phyloP scores from a whole-genome alignment of 2,888 invertebrate species.

The Romanomermis culicivorax region DNA sequence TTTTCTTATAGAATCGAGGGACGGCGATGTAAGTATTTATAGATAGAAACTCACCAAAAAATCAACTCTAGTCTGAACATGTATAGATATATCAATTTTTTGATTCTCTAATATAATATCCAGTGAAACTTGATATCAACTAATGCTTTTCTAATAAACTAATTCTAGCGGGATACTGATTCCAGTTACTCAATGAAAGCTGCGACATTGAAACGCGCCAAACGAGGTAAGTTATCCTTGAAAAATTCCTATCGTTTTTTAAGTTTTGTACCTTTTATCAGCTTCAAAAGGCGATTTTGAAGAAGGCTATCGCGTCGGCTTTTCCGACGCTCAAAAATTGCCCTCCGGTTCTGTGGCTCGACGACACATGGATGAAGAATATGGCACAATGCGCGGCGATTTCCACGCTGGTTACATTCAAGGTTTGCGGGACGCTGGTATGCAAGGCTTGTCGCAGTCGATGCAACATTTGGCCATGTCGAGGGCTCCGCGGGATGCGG shows the following conservation, averaged over 20 bases:
- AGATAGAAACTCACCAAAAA: too few species aligned
- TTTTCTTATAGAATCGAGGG: conserved; percentile 5
- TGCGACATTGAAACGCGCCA: neutral
- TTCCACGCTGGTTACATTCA: conserved; percentile 27
- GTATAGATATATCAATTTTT: too few species aligned
- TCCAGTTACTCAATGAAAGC: neutral
- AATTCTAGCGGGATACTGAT: conserved; percentile 8
- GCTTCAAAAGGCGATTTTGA: conserved; percentile 22
- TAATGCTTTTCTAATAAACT: too few species aligned
- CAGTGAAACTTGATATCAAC: too few species aligned
- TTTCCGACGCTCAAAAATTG: conserved; percentile 23
- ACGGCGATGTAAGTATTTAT: conserved; percentile 9
- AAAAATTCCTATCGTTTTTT: too few species aligned
- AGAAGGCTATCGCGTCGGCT: conserved; percentile 27
- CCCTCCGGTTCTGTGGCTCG: conserved; percentile 18
- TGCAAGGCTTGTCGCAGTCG: conserved; percentile 25
- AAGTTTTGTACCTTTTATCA: too few species aligned
- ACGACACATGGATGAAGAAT: conserved; percentile 22
- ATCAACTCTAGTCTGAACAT: too few species aligned
- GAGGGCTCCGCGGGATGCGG: conserved; percentile 12
- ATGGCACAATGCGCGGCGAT: conserved; percentile 18
- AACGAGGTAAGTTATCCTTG: neutral
- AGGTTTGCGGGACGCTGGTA: conserved; percentile 23
- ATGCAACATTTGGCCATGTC: conserved; percentile 26
- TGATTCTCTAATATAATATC: too few species aligned